A percentile compares a stretch with the other conserved stretches of the same genome.
These are phyloP conservation scores for Cinclus mexicanus DNA, from an alignment of 2,113 vertebrate species.

Conservation along the genomic window DNA sequence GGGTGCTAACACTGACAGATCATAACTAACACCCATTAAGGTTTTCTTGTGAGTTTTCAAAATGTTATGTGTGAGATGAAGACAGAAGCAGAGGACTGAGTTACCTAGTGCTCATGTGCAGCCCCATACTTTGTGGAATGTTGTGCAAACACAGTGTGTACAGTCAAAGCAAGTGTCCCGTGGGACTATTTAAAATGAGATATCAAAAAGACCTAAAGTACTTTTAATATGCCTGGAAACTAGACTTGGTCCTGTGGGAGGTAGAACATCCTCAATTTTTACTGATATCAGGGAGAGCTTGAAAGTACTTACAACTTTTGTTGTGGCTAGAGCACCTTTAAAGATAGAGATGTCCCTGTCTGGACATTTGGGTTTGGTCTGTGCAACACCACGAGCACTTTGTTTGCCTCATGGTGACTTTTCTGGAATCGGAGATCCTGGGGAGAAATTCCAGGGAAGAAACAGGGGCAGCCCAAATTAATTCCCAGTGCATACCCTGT, in stretches of 20 bases:
- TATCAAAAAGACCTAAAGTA: background rate
- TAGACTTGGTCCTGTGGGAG: background rate
- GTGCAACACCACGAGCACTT: background rate
- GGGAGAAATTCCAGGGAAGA: background rate
- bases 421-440: background rate
- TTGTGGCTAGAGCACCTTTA: fast-evolving
- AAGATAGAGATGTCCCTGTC: background rate
- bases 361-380: background rate
- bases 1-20: background rate
- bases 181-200: background rate
- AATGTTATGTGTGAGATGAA: background rate
- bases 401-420: background rate
- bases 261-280: background rate
- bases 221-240: background rate
- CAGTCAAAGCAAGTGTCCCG: background rate
- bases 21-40: background rate
- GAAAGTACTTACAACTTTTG: background rate
- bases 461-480: background rate
- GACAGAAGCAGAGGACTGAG: background rate
- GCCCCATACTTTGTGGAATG: fast-evolving
- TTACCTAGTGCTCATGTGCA: background rate
- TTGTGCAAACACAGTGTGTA: fast-evolving
- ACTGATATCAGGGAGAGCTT: background rate
- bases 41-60: background rate
- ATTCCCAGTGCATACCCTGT: fast-evolving